These are phyloP conservation scores for Procambarus clarkii DNA, from an alignment of 1,140 invertebrate genomes.

Conservation along the genomic window DNA sequence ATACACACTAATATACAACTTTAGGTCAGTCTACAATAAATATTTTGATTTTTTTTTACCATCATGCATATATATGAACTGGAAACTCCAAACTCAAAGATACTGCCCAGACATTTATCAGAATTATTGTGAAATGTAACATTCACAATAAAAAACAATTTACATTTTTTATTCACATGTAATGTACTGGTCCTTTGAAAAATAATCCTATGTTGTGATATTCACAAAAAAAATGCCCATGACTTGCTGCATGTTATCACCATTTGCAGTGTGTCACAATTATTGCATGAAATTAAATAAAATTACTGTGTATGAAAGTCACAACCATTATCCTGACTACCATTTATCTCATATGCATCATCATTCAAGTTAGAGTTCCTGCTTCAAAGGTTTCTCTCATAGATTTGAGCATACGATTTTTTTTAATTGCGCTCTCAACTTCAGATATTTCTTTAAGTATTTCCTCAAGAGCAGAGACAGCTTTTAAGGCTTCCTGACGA, in stretches of 20 bases:
- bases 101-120: not conserved
- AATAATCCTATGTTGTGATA: constrained; percentile 8
- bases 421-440: constrained; percentile 37
- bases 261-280: not conserved
- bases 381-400: constrained; percentile 66
- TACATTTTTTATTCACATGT: not conserved
- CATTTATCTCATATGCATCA: not conserved
- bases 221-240: constrained; percentile 7
- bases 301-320: constrained; percentile 3
- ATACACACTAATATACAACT: constrained; percentile 28
- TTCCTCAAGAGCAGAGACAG: constrained; percentile 46
- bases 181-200: constrained; percentile 1
- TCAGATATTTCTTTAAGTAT: constrained; percentile 56
- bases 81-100: constrained; percentile 4
- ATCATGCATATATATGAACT: not conserved
- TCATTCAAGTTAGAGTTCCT: constrained; percentile 50
- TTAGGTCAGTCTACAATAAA: constrained; percentile 44
- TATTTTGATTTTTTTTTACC: constrained; percentile 11
- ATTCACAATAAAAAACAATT: constrained; percentile 6
- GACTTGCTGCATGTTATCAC: not conserved
- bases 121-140: constrained; percentile 10
- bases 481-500: constrained; percentile 51
- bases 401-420: constrained; percentile 57
- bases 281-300: constrained; percentile 20
- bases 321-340: constrained; percentile 29